Evolutionary conservation across 1,140 invertebrate genomes (phyloP), one percentile per base, ranked within the genome.

Genomic region (Listronotus oregonensis): DNA sequence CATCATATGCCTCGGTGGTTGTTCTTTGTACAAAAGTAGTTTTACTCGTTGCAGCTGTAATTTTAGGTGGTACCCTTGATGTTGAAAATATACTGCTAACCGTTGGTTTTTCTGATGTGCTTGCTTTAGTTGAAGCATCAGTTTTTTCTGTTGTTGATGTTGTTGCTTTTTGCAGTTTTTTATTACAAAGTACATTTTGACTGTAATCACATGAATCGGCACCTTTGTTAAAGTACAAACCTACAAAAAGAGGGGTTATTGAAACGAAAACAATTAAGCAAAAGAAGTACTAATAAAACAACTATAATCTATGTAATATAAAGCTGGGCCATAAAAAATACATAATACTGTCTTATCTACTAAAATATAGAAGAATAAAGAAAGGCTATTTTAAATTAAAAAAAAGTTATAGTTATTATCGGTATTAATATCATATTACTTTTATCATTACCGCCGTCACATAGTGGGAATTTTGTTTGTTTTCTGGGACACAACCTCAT

Each of bases 171-270:
- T 80, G 73, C 37, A 78, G 76, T 71, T 85, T 86, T 72, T 82
- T 81, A 71, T 82, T 85, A 77, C 94, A 96, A 14, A 89, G 81
- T 0, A 96, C 94, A 75, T 96, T 95, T 54, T 92, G 84, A 0
- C 91, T 87, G 76, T 95, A 96, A 75, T 97, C 94, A 75, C 94
- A 97, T 5, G 93, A 95, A 76, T 96, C 93, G 0, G 93, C 92
- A 6, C 86, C 86, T 71, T 94, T 94, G 79, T 95, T 96, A 80
- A 96, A 97, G 74, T 89, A 93, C 14, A 97, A 80, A 42, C 92
- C 90, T 88, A 37, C 8, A 57, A 49, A 51, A 12, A 43, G 14
- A 50, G 5, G 17, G 6, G 5, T 8, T 51, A 37, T 51, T 34
- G 7, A 7, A 12, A 42, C 6, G 15, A 60, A 61, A 42, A 42